phyloP scores from a whole-genome alignment of 1,140 invertebrate genomes.

The Cydia amplana region DNA sequence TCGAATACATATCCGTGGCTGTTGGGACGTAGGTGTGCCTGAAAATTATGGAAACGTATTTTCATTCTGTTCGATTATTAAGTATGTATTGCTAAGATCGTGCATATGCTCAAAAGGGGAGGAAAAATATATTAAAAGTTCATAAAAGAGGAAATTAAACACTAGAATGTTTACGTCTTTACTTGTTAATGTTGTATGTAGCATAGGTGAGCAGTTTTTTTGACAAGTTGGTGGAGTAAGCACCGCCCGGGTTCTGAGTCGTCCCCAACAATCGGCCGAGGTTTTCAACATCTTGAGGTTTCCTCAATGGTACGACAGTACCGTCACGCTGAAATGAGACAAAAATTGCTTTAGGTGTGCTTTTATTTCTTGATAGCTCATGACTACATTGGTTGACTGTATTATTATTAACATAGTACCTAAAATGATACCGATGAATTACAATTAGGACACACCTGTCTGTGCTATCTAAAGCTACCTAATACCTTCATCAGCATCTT shows the following conservation, averaged over 20 bases:
- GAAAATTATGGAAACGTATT: slow-evolving; percentile 40
- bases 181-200: slow-evolving; percentile 68
- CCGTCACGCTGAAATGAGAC: slow-evolving; percentile 74
- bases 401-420: too few relatives aligned
- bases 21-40: slow-evolving; percentile 75
- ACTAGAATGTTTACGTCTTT: slow-evolving; percentile 35
- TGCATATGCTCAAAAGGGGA: too few relatives aligned
- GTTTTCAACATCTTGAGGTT: slow-evolving; percentile 77
- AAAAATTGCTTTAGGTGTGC: slow-evolving; percentile 33
- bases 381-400: too few relatives aligned
- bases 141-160: too few relatives aligned
- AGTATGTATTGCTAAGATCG: too few relatives aligned
- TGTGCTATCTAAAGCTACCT: too few relatives aligned
- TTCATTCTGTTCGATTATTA: neutral
- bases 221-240: slow-evolving; percentile 69
- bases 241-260: slow-evolving; percentile 81
- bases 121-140: too few relatives aligned
- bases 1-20: slow-evolving; percentile 72
- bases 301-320: slow-evolving; percentile 78
- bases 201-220: slow-evolving; percentile 60
- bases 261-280: slow-evolving; percentile 81
- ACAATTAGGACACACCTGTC: too few relatives aligned
- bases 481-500: too few relatives aligned
- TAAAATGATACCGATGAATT: too few relatives aligned
- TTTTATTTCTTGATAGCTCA: neutral